Base-by-base conservation (phyloP, 2,888 invertebrate genomes). In the Uropetala carovei region DNA sequence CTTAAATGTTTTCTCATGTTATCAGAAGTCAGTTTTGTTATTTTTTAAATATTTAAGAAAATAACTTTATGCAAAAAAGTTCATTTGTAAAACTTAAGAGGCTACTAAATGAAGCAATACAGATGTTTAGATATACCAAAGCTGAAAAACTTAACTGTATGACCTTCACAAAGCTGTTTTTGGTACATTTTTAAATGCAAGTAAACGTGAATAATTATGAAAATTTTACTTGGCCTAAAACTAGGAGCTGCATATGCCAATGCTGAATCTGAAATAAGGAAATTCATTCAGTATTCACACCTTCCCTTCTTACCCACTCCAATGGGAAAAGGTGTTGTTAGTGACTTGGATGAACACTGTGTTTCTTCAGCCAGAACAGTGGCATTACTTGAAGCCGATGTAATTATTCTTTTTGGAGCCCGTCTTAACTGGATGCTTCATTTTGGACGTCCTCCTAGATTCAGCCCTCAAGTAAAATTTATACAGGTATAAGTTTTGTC, bases 401-500 rank as follows among this genome's bases (percentile, higher is more conserved):
- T 98, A 0, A 96, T 99, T 4, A 94, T 99, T 5, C 95, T 99
- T 91, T 95, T 99, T 75, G 99, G 99, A 0, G 99, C 99, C 0
- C 96, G 99, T 75, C 96, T 99, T 27, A 99, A 99, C 95, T 99
- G 99, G 99, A 99, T 99, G 95, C 96, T 99, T 93, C 99, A 99
- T 95, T 99, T 99, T 95, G 99, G 99, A 2, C 97, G 97, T 92
- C 95, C 98, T 27, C 99, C 99, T 0, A 96, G 99, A 81, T 99
- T 97, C 95, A 96, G 97, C 27, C 96, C 96, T 0, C 96, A 98
- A 94, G 98, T 98, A 8, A 98, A 98, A 95, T 95, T 99, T 93
- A 98, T 99, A 94, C 99, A 98, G 96, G 98, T 97, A 93, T 91
- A 13, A 56, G 5, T 43, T 56, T 11, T 56, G 16, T 16, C 18